Base-by-base conservation (phyloP, 2,888 invertebrate species). In the Polymixis lichenea region DNA sequence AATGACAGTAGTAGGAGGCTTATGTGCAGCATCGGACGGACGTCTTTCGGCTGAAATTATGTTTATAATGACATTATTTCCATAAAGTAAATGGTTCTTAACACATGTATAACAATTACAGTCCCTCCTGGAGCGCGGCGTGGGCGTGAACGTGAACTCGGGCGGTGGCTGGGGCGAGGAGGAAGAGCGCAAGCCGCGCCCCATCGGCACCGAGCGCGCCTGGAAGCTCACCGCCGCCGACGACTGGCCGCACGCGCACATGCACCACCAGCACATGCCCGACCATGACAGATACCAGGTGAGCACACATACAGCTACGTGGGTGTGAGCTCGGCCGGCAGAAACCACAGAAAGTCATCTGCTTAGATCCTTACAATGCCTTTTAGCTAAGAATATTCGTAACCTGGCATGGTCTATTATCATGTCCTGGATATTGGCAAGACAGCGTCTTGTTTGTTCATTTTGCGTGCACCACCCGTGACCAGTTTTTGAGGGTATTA, bases 131-230 rank as follows among this genome's bases (percentile, higher is more conserved):
- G 96, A 95, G 74, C 95, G 95, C 78, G 94, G 95, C 71, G 94
- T 93, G 80, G 92, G 93, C 72, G 92, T 87, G 75, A 88, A 86
- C 73, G 90, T 88, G 75, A 72, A 62, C 55, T 86, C 85, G 66
- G 87, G 87, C 69, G 86, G 91, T 19, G 73, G 72, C 53, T 94
- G 95, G 93, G 95, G 93, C 80, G 95, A 96, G 87, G 95, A 95
- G 89, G 96, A 95, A 89, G 96, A 96, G 82, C 95, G 96, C 89
- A 97, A 98, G 94, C 97, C 98, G 65, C 96, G 98, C 8, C 98
- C 98, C 70, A 98, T 98, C 92, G 98, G 98, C 85, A 98, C 98
- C 0, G 98, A 98, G 95, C 97, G 98, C 89, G 97, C 98, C 56
- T 97, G 98, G 97, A 98, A 98, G 92, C 97, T 96, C 80, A 95